A percentile compares a stretch with the other conserved stretches of the same genome.
Conservation (phyloP, 2,797 vertebrate species). For the Trachops cirrhosus region DNA sequence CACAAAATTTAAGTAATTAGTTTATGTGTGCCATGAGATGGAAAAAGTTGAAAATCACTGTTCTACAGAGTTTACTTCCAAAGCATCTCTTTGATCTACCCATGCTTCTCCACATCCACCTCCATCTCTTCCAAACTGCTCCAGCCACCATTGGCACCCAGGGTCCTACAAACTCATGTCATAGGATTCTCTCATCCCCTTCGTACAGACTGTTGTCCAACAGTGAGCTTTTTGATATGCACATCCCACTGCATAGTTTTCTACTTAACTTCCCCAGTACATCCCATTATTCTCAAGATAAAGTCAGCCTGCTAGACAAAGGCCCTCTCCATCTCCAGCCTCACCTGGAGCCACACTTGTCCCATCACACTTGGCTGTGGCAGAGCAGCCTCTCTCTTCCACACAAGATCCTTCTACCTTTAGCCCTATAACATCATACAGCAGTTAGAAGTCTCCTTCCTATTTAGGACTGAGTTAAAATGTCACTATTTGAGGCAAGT, state of each 20-base stretch:
- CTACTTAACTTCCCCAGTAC: not conserved
- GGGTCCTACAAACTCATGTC: too few relatives aligned
- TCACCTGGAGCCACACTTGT: not conserved
- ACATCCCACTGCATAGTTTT: not conserved
- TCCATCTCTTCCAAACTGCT: not conserved
- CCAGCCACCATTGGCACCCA: not conserved
- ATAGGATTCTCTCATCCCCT: not conserved
- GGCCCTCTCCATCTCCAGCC: not conserved
- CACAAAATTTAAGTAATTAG: too few relatives aligned
- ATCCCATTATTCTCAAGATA: not conserved
- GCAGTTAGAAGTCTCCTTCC: not conserved
- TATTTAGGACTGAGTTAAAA: not conserved
- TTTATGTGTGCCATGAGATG: too few relatives aligned
- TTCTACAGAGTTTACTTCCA: not conserved
- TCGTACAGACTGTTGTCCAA: not conserved
- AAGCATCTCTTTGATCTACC: not conserved
- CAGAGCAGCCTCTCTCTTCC: not conserved
- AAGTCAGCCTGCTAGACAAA: not conserved
- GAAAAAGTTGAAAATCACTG: too few relatives aligned
- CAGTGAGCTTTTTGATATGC: not conserved
- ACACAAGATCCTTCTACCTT: not conserved
- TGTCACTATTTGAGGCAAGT: not conserved
- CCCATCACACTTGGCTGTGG: not conserved
- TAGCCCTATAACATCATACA: not conserved
- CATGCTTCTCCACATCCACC: not conserved